Percentiles rank a stretch among this genome's conserved stretches.
phyloP scores from a whole-genome alignment of 2,797 vertebrate species.

The Pampus argenteus region DNA sequence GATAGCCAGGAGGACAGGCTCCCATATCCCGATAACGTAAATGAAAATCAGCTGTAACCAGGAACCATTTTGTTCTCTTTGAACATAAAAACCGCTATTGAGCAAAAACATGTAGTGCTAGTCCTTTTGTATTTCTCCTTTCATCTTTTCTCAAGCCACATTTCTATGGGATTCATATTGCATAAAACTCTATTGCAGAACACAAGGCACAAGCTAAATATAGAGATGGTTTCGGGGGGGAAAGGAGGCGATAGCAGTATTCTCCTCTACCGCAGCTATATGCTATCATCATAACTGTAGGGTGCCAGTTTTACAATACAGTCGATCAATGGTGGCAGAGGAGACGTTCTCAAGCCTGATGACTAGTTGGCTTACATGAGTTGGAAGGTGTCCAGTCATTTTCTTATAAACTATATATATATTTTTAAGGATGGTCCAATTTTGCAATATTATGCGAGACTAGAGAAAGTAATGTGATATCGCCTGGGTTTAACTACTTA shows the following conservation, averaged over 20 bases:
- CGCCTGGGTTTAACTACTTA: no score
- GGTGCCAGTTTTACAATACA: conserved; percentile 48
- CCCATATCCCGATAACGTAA: neutral
- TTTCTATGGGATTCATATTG: conserved; percentile 23
- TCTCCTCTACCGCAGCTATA: conserved; percentile 44
- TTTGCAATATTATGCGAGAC: no score
- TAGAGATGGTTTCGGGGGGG: conserved; percentile 34
- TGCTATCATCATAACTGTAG: conserved; percentile 54
- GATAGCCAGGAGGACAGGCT: neutral
- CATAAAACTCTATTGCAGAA: conserved; percentile 38
- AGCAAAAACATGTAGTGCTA: conserved; percentile 1
- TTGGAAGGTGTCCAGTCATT: conserved; percentile 9
- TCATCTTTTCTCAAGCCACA: neutral
- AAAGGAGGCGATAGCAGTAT: conserved; percentile 40
- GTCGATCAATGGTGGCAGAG: conserved; percentile 33
- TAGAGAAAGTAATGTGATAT: no score
- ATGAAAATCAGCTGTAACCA: neutral
- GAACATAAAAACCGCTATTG: neutral
- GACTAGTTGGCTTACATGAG: conserved; percentile 6
- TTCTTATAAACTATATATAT: neutral
- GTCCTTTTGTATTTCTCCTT: conserved; percentile 5
- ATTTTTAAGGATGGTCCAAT: no score
- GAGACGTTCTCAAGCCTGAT: conserved; percentile 11
- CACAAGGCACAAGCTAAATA: conserved; percentile 48
- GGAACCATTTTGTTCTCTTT: neutral